Percentiles rank a stretch among this genome's conserved stretches.
These are phyloP conservation scores for Operophtera brumata DNA, from an alignment of 2,888 invertebrate species.

Conservation along the genomic window DNA sequence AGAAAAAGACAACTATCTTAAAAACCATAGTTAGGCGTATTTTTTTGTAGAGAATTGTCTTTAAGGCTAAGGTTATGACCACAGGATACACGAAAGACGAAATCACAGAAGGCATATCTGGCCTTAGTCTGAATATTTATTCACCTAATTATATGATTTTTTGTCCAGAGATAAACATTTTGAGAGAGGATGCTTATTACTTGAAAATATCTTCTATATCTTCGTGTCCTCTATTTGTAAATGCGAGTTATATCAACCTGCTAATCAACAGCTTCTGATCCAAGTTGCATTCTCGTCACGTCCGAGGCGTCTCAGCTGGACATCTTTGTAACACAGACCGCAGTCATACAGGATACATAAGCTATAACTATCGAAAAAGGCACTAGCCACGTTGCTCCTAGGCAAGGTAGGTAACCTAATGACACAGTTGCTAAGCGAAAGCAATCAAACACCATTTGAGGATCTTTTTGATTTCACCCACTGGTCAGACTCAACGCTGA, in stretches of 20 bases:
- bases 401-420: slow-evolving; percentile 60
- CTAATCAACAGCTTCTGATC: slow-evolving; percentile 10
- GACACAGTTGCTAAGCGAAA: slow-evolving; percentile 44
- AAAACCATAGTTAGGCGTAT: too few relatives aligned
- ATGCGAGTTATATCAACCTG: background rate
- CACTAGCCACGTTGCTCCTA: slow-evolving; percentile 40
- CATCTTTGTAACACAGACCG: slow-evolving; percentile 61
- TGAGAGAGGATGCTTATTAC: too few relatives aligned
- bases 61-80: too few relatives aligned
- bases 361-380: slow-evolving; percentile 61
- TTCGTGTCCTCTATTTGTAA: background rate
- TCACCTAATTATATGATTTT: too few relatives aligned
- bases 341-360: slow-evolving; percentile 59
- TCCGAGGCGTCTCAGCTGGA: slow-evolving; percentile 49
- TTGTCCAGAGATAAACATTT: too few relatives aligned
- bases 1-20: too few relatives aligned
- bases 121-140: too few relatives aligned
- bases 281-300: slow-evolving; percentile 49
- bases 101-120: too few relatives aligned
- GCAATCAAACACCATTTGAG: slow-evolving; percentile 3
- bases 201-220: too few relatives aligned
- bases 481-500: background rate
- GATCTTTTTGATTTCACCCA: slow-evolving; percentile 9
- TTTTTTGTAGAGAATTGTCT: too few relatives aligned
- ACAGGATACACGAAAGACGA: too few relatives aligned